A percentile compares a stretch with the other conserved stretches of the same genome.
These are phyloP conservation scores for Dynastes maya DNA, from an alignment of 2,888 invertebrate species.

Conservation along the genomic window DNA sequence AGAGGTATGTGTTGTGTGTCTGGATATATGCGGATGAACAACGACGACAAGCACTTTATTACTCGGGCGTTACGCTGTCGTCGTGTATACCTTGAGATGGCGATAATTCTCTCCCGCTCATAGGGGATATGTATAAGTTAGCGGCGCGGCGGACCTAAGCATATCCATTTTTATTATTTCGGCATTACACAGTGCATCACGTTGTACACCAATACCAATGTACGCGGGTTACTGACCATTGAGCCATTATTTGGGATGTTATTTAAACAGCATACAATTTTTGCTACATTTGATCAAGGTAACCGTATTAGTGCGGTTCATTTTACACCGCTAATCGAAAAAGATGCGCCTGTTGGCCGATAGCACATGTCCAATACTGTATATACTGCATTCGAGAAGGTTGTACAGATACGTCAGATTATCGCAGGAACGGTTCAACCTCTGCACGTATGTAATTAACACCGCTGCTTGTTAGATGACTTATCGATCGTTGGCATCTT, in stretches of 20 bases:
- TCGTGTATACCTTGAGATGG: slow-evolving; percentile 41
- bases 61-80: slow-evolving; percentile 41
- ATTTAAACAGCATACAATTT: too few species aligned
- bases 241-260: too few species aligned
- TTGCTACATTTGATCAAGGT: too few species aligned
- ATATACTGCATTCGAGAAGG: slow-evolving; percentile 6
- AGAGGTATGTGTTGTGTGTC: too few species aligned
- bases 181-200: neutral
- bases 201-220: too few species aligned
- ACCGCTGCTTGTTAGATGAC: slow-evolving; percentile 23
- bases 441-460: slow-evolving; percentile 41
- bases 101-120: slow-evolving; percentile 47
- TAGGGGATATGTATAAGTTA: neutral
- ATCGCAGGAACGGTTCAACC: too few species aligned
- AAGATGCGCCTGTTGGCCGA: neutral
- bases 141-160: neutral
- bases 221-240: too few species aligned
- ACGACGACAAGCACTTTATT: slow-evolving; percentile 44
- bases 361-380: neutral
- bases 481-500: neutral
- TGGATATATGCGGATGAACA: neutral
- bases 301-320: too few species aligned
- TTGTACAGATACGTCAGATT: slow-evolving; percentile 1
- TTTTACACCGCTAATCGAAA: neutral
- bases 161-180: slow-evolving; percentile 14